Evolutionary conservation across 2,888 invertebrate genomes (phyloP), one percentile per base, ranked within the genome.

Genomic region (Siphlonurus alternatus): DNA sequence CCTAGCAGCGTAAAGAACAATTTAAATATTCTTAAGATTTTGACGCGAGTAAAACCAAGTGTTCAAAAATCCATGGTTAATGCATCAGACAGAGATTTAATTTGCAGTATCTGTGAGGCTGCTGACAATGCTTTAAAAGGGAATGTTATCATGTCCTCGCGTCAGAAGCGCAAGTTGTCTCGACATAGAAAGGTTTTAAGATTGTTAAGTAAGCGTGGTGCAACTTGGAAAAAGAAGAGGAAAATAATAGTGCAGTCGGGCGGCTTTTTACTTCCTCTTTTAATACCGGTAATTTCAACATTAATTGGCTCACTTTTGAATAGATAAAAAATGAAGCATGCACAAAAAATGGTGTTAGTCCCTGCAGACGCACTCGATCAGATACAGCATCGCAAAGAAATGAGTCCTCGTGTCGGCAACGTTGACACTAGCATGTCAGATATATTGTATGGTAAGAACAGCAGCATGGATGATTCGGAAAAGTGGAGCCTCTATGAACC

Each of bases 261-360:
- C 15, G 38, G 38, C 7, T 38, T 38, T 38, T 38, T 38, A 15
- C 15, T 38, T 5, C 38, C 38, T 10, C 15, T 38, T 10, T 38
- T 38, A 38, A 15, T 15, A 60, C 60, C 60, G 19, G 18, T 60
- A 2, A n/a, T 60, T 18, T 22, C 22, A 18, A 23, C 23, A 18
- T 22, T 60, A 23, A n/a, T 60, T 18, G 18, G 18, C 23, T 22
- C 19, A 22, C 23, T 60, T 60, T 60, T 60, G 60, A 22, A n/a
- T n/a, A n/a, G n/a, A n/a, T n/a, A n/a, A 60, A 60, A 3, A 10
- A 60, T 60, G 60, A 23, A 60, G 23, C 22, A 60, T 22, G 60
- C 60, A 60, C 22, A 60, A 23, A 60, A 60, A 60, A 60, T 60
- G 60, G 18, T 60, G 5, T 23, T 60, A 22, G 5, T 60, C 23